Conservation (phyloP, 1,140 invertebrate genomes). For the Vanessa tameamea region DNA sequence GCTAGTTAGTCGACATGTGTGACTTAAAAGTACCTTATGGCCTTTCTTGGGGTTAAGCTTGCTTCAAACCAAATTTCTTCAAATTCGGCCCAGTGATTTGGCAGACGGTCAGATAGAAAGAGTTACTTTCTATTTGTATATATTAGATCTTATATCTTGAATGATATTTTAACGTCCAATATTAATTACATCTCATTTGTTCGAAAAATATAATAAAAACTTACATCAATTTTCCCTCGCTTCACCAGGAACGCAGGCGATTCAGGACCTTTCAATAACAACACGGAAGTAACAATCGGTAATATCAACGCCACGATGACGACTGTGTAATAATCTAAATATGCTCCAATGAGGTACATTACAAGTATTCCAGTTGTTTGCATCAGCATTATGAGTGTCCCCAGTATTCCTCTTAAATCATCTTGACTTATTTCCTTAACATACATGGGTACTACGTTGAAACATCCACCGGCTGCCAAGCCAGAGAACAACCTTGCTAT, state of each 20-base stretch:
- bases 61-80: too few species aligned
- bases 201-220: not conserved
- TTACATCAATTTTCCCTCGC: slow-evolving; percentile 51
- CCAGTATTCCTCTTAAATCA: slow-evolving; percentile 41
- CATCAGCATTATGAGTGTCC: slow-evolving; percentile 36
- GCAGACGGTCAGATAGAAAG: too few species aligned
- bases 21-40: too few species aligned
- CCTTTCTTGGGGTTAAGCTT: too few species aligned
- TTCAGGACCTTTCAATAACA: slow-evolving; percentile 52
- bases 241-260: slow-evolving; percentile 58
- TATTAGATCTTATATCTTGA: too few species aligned
- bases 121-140: too few species aligned
- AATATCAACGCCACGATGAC: slow-evolving; percentile 41
- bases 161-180: too few species aligned
- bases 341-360: slow-evolving; percentile 81
- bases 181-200: too few species aligned
- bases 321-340: slow-evolving; percentile 71
- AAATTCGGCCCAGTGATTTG: too few species aligned
- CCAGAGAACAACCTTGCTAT: slow-evolving; percentile 33
- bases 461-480: slow-evolving; percentile 42
- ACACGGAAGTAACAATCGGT: slow-evolving; percentile 36
- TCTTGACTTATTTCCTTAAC: slow-evolving; percentile 49
- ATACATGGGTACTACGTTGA: slow-evolving; percentile 40
- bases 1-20: too few species aligned
- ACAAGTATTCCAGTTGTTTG: slow-evolving; percentile 46